Evolutionary conservation across 2,797 vertebrate species (phyloP), one percentile per base, ranked within the genome.

Genomic region (Gymnopithys bicolor): DNA sequence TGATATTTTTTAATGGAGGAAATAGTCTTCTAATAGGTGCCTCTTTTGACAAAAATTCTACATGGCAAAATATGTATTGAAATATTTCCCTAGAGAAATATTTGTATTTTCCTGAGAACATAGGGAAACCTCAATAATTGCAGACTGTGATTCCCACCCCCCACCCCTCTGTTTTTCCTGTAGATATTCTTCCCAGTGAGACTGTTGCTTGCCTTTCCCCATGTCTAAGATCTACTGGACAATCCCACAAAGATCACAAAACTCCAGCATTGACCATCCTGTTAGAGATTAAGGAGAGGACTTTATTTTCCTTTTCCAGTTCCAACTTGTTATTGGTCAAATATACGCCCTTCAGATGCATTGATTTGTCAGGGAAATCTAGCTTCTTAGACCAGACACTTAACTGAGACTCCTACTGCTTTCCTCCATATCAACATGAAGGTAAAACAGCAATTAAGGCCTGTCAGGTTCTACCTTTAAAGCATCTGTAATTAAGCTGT

Each of bases 241-340:
- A 39, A 13, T 27, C 33, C 18, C 18, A 48, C 24, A 84, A 92
- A 71, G 33, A 70, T 28, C 18, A 68, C 49, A 74, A 45, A 13
- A 35, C 32, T 84, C 22, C 25, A 69, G 6, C 5, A 21, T 18
- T 19, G 78, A 16, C 37, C 24, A 46, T 39, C 17, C 10, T 37
- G 5, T n/a, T 25, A 60, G 21, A 53, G 8, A 62, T 21, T 35
- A 0, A 2, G n/a, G 3, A 75, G 33, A 66, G 1, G 9, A 6
- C 10, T 56, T 90, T 45, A 37, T 58, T 49, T 5, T n/a, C 4
- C 7, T 85, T 69, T 56, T 71, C 21, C 13, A 58, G 10, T 8
- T 30, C 12, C 13, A 35, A 1, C 22, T 48, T 87, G 5, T 11
- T 17, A 7, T n/a, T 39, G 17, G 14, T 52, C 4, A 2, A 63